Evolutionary conservation across 2,888 invertebrate genomes (phyloP), one percentile per base, ranked within the genome.

Genomic region (Axea sp.): DNA sequence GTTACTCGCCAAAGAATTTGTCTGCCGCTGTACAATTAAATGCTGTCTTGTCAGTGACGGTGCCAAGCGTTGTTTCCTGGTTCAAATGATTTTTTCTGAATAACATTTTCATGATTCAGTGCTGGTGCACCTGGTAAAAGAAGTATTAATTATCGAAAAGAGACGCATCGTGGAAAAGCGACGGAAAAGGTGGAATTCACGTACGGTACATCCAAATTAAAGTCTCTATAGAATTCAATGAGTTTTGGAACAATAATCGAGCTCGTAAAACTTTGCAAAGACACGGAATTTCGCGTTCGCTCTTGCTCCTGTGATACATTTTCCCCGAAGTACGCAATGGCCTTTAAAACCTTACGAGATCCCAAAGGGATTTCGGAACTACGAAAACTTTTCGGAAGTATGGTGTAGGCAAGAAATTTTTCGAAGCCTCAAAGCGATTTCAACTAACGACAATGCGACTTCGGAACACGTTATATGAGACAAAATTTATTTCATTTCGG

Each of bases 241-340:
- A 68, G 59, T 68, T 68, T 68, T 31, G 43, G 68, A 68, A 68
- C 68, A 68, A 68, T 68, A 68, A 68, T 68, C 68, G 59, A 68
- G 68, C 59, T 68, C 59, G 59, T 68, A 68, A 68, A 68, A 68
- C 68, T 68, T 68, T 68, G 47, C 59, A 59, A 68, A 57, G 68
- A 59, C 68, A 68, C 31, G 59, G 57, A 68, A 67, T 67, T 67
- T 49, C 68, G 51, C 59, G 68, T 55, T 68, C 59, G 30, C 45
- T 55, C 45, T 51, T 41, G 9, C 49, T 68, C 41, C 51, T 33
- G 41, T 43, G 68, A 68, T 68, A 68, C 68, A 57, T 68, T 68
- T 59, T 14, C 33, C 28, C 35, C 8, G 24, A 49, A 57, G 59
- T 59, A 68, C 59, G 68, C 59, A 43, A 68, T 68, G 59, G 68